Base-by-base conservation (phyloP, 53 echinoderm and acorn worm genomes). In the Apostichopus leukothele region DNA sequence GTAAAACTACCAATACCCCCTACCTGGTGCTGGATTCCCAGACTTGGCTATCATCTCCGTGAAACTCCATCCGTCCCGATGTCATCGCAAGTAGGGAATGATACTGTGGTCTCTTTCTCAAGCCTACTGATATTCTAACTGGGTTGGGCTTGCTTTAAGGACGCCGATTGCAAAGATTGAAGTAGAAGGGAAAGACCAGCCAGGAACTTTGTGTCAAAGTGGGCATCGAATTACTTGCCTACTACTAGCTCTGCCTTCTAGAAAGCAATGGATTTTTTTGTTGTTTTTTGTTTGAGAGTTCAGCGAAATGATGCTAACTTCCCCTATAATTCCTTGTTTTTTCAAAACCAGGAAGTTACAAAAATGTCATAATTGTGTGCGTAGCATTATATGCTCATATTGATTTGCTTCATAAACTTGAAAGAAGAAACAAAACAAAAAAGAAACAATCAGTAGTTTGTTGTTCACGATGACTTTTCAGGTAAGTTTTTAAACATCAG, bases 21-120 rank as follows among this genome's bases (percentile, higher is more conserved):
- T 86, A 86, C 86, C 86, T 86, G 86, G 67, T 86, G 86, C 67
- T 67, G 50, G 51, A 51, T 67, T 86, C 86, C 86, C 86, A 86
- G 9, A 50, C 9, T 51, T 86, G 63, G 9, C 60, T 67, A 71
- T 86, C 67, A 50, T 25, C 61, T 67, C 57, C 67, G 11, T 66
- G 86, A 86, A 86, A 86, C 67, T 71, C 86, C 86, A 86, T 86
- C 66, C 86, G 51, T 51, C 21, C 68, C 18, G 50, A 13, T 4
- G 18, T 50, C 51, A 61, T 67, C n/a, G 27, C 86, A 26, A 71
- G 59, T 67, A 23, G 67, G 39, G 16, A 86, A 60, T 18, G 86
- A 86, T 86, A 86, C 86, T 73, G n/a, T 66, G 19, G 20, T 51
- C 18, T n/a, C 20, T 71, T 71, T 13, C 14, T 21, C 21, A 18